Conservation (phyloP, 2,888 invertebrate genomes). For the Eilema sororculum region DNA sequence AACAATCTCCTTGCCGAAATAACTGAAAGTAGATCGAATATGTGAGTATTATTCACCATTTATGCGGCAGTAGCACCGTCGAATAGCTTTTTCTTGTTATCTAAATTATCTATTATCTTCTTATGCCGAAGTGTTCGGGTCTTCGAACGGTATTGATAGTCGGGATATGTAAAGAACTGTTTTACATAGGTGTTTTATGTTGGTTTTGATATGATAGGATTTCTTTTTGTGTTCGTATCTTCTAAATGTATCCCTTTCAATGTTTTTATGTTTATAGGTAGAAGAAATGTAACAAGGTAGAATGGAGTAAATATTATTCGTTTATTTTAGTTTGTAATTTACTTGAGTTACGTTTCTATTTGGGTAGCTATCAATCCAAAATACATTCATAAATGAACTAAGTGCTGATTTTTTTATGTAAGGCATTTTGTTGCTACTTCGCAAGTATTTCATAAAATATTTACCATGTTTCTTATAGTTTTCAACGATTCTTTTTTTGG, state of each 20-base stretch:
- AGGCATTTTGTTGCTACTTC: no score
- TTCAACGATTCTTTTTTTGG: no score
- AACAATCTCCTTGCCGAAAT: constrained; percentile 34
- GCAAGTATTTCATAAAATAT: no score
- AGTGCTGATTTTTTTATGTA: no score
- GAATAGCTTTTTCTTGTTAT: constrained; percentile 77
- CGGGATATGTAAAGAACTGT: constrained; percentile 54
- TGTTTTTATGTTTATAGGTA: constrained; percentile 23
- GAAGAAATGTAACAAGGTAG: neutral
- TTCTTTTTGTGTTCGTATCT: constrained; percentile 37
- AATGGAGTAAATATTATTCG: neutral
- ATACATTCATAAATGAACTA: no score
- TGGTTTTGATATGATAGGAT: constrained; percentile 48
- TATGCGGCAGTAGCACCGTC: constrained; percentile 60
- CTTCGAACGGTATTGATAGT: constrained; percentile 61
- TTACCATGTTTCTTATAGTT: no score
- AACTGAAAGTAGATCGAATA: constrained; percentile 48
- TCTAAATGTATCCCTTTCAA: constrained; percentile 27
- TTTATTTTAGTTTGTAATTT: neutral
- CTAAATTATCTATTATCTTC: constrained; percentile 77
- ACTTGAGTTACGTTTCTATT: no score
- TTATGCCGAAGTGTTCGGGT: constrained; percentile 56
- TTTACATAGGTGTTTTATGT: constrained; percentile 57
- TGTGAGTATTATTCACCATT: constrained; percentile 70
- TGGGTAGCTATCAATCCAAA: no score